phyloP scores from a whole-genome alignment of 2,113 vertebrate genomes.

The Serranochromis macrocephalus region DNA sequence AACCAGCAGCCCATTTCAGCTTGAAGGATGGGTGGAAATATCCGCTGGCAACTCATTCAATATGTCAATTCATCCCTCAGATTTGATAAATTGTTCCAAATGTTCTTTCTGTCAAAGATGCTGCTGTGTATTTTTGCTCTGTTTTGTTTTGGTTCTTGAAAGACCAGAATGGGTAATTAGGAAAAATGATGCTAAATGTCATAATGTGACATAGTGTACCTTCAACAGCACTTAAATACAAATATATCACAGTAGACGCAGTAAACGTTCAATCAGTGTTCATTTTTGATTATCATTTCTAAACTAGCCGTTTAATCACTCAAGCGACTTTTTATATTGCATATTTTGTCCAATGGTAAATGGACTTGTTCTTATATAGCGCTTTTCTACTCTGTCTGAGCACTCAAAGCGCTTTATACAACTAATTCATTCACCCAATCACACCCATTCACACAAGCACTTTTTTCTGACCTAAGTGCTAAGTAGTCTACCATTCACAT shows the following conservation, averaged over 20 bases:
- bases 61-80: constrained; percentile 9
- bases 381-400: too few species aligned
- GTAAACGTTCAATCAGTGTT: background rate
- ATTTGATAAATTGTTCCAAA: constrained; percentile 49
- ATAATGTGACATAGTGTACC: background rate
- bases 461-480: too few species aligned
- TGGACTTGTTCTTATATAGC: too few species aligned
- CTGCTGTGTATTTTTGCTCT: background rate
- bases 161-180: background rate
- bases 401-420: too few species aligned
- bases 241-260: background rate
- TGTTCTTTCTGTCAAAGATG: constrained; percentile 1
- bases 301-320: background rate
- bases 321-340: background rate
- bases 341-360: background rate
- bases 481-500: too few species aligned
- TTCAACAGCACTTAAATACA: background rate
- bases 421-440: too few species aligned
- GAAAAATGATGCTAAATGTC: background rate
- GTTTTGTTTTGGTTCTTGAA: background rate
- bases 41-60: constrained; percentile 33
- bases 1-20: background rate
- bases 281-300: background rate
- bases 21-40: constrained; percentile 59
- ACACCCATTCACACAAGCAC: too few species aligned